Conservation (phyloP, 1,140 invertebrate genomes). For the Drosophila lowei region DNA sequence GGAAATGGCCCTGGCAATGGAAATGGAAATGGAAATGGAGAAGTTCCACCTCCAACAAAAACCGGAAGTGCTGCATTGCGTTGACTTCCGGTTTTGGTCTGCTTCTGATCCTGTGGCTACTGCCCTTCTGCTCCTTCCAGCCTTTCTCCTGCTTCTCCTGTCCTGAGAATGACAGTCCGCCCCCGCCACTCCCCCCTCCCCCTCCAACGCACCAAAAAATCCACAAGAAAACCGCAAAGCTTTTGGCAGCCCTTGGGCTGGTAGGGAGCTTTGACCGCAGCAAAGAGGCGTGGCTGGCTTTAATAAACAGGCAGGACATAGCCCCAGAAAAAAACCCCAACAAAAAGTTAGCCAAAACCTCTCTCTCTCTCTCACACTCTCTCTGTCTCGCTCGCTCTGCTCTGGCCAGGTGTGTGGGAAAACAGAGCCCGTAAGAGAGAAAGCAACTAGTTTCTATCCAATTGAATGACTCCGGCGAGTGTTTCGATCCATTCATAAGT, state of each 20-base stretch:
- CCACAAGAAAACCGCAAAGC: slow-evolving; percentile 34
- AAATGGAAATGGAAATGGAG: not conserved
- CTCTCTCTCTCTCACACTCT: not conserved
- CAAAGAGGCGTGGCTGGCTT: slow-evolving; percentile 13
- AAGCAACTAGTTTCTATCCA: slow-evolving; percentile 23
- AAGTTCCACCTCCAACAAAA: slow-evolving; percentile 1
- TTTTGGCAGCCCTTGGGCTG: slow-evolving; percentile 40
- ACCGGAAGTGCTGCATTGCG: slow-evolving; percentile 54
- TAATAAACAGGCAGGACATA: not conserved
- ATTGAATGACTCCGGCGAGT: not conserved
- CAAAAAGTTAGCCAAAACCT: slow-evolving; percentile 5
- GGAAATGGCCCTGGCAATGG: not conserved
- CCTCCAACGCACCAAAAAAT: not conserved
- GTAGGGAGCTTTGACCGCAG: slow-evolving; percentile 21
- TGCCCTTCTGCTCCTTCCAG: not conserved
- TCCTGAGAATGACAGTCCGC: slow-evolving; percentile 27
- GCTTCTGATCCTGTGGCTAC: slow-evolving; percentile 8
- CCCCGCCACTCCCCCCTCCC: too few relatives aligned
- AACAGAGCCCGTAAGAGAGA: slow-evolving; percentile 1
- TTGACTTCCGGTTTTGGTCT: slow-evolving; percentile 42
- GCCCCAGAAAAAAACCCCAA: not conserved
- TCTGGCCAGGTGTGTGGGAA: slow-evolving; percentile 12
- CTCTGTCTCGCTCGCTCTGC: not conserved
- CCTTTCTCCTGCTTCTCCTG: not conserved
- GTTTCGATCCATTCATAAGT: not conserved